Conservation (phyloP, 2,888 invertebrate species). For the Lymantria dispar region DNA sequence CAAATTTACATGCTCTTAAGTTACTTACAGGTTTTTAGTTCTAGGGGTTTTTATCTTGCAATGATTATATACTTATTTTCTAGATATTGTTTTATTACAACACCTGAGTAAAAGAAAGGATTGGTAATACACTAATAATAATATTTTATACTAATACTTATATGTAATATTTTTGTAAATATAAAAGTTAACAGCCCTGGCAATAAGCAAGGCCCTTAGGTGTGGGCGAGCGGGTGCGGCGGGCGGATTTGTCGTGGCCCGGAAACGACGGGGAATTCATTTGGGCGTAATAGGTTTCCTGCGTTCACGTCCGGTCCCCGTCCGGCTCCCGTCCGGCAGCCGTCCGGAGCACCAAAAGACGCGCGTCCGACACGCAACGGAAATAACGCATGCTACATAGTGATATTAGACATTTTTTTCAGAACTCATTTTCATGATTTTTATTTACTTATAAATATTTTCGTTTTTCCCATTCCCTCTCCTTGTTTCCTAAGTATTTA, state of each 20-base stretch:
- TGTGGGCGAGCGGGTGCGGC: slow-evolving; percentile 62
- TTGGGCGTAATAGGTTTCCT: slow-evolving; percentile 82
- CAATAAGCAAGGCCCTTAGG: slow-evolving; percentile 57
- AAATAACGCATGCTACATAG: slow-evolving; percentile 45
- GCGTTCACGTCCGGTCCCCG: slow-evolving; percentile 68
- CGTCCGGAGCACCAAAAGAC: slow-evolving; percentile 51
- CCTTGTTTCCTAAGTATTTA: too few species aligned
- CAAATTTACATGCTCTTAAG: too few species aligned
- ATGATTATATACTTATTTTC: too few species aligned
- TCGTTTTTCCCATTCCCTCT: too few species aligned
- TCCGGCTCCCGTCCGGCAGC: slow-evolving; percentile 63
- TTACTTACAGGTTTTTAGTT: too few species aligned
- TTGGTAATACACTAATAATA: too few species aligned
- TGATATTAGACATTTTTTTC: slow-evolving; percentile 26
- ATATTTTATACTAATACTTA: too few species aligned
- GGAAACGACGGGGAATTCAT: slow-evolving; percentile 80
- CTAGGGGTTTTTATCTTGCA: too few species aligned
- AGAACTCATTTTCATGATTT: background rate
- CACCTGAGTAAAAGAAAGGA: too few species aligned
- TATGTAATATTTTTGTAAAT: too few species aligned
- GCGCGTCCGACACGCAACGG: slow-evolving; percentile 67
- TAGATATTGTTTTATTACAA: too few species aligned
- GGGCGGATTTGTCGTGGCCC: slow-evolving; percentile 73
- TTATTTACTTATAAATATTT: background rate
- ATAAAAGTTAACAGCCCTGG: slow-evolving; percentile 45